Conservation (phyloP, 2,113 vertebrate genomes). For the Scomber scombrus region DNA sequence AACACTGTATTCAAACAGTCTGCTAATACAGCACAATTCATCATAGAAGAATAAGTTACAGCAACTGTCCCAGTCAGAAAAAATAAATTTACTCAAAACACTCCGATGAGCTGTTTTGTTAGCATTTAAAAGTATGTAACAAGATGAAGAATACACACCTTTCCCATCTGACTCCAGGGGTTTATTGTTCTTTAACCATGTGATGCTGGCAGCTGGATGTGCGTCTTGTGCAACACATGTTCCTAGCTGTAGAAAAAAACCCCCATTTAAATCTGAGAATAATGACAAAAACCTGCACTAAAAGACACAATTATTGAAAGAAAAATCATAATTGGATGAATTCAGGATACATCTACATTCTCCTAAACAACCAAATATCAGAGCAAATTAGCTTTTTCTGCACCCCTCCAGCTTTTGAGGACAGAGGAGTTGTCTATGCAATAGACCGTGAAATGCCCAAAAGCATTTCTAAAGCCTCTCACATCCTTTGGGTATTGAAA, state of each 20-base stretch:
- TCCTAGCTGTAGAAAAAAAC: conserved; percentile 85
- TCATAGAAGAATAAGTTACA: conserved; percentile 18
- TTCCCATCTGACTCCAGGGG: conserved; percentile 83
- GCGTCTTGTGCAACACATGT: conserved; percentile 88
- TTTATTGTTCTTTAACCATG: conserved; percentile 89
- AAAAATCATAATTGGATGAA: background rate
- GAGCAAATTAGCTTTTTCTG: conserved; percentile 27
- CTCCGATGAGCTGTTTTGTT: background rate
- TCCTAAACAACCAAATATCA: conserved; percentile 54
- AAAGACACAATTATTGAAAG: background rate
- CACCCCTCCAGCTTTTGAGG: conserved; percentile 31
- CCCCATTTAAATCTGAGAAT: conserved; percentile 62
- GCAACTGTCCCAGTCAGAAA: background rate
- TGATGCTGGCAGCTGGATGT: conserved; percentile 90
- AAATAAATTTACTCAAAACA: conserved; percentile 1
- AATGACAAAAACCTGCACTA: background rate
- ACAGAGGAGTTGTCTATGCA: conserved; percentile 58
- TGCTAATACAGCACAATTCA: conserved; percentile 12
- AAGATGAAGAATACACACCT: conserved; percentile 78
- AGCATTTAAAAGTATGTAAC: conserved; percentile 6
- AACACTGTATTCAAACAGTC: background rate
- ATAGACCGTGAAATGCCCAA: conserved; percentile 75
- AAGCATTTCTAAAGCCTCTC: conserved; percentile 70
- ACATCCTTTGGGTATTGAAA: conserved; percentile 76
- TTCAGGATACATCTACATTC: conserved; percentile 15